Conservation (phyloP, 2,113 vertebrate genomes). For the Pollachius pollachius region DNA sequence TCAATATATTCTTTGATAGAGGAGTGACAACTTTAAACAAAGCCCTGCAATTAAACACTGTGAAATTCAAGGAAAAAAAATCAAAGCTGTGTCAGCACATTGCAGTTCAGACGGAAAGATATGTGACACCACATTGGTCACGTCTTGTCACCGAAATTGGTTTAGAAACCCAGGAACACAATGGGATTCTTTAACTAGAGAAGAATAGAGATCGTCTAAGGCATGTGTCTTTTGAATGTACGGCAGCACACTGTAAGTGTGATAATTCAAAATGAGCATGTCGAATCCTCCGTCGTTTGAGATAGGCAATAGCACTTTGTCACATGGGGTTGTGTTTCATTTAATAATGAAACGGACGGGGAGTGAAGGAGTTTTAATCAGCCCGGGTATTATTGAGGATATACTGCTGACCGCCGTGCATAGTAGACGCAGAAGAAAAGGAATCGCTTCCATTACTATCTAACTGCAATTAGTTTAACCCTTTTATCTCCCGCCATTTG, state of each 20-base stretch:
- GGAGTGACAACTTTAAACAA: constrained; percentile 34
- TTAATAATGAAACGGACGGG: constrained; percentile 72
- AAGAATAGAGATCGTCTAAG: constrained; percentile 53
- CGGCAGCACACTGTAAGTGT: constrained; percentile 59
- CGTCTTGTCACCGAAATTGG: constrained; percentile 52
- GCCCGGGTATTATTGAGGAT: constrained; percentile 63
- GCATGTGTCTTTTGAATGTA: constrained; percentile 55
- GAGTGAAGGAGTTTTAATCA: constrained; percentile 68
- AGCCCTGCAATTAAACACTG: constrained; percentile 20
- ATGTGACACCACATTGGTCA: constrained; percentile 39
- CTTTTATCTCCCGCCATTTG: constrained; percentile 78
- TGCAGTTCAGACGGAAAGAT: constrained; percentile 32
- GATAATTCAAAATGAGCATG: constrained; percentile 71
- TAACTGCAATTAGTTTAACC: constrained; percentile 77
- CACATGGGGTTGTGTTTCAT: constrained; percentile 62
- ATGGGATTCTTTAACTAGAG: constrained; percentile 56
- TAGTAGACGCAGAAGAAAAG: constrained; percentile 69
- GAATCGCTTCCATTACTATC: constrained; percentile 75
- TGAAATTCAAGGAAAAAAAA: constrained; percentile 41
- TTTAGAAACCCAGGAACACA: constrained; percentile 66
- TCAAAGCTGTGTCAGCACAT: constrained; percentile 54
- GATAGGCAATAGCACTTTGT: constrained; percentile 56
- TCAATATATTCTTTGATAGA: constrained; percentile 31
- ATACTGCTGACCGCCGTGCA: constrained; percentile 58
- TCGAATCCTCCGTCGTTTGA: constrained; percentile 60